These are phyloP conservation scores for Pantala flavescens DNA, from an alignment of 1,140 invertebrate genomes.

Conservation along the genomic window DNA sequence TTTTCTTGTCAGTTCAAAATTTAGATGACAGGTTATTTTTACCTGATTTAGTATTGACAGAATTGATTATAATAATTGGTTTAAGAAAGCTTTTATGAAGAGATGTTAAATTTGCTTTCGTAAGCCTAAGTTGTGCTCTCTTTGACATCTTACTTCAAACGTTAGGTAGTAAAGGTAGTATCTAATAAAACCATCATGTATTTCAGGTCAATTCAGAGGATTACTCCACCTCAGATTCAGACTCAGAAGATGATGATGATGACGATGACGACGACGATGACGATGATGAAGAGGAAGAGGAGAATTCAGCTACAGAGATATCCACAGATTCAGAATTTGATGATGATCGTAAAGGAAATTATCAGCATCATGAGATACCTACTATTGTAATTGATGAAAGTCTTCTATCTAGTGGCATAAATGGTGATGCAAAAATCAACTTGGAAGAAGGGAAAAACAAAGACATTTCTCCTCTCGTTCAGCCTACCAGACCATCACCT, in stretches of 20 bases:
- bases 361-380: constrained; percentile 51
- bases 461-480: constrained; percentile 25
- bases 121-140: too few species aligned
- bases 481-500: constrained; percentile 30
- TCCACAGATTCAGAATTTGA: constrained; percentile 86
- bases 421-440: constrained; percentile 22
- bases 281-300: constrained; percentile 44
- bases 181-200: too few species aligned
- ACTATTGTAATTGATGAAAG: constrained; percentile 54
- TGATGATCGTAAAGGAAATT: constrained; percentile 44
- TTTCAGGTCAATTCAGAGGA: constrained; percentile 58
- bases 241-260: constrained; percentile 51
- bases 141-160: too few species aligned
- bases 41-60: too few species aligned
- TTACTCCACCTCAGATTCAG: constrained; percentile 25
- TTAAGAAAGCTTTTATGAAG: too few species aligned
- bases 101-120: too few species aligned
- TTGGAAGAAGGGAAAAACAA: constrained; percentile 8
- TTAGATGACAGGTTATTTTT: too few species aligned
- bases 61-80: too few species aligned
- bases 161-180: too few species aligned
- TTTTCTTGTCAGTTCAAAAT: too few species aligned
- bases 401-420: constrained; percentile 18
- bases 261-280: constrained; percentile 50
- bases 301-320: constrained; percentile 79